phyloP scores from a whole-genome alignment of 2,888 invertebrate species.

The Agonopterix subpropinquella region DNA sequence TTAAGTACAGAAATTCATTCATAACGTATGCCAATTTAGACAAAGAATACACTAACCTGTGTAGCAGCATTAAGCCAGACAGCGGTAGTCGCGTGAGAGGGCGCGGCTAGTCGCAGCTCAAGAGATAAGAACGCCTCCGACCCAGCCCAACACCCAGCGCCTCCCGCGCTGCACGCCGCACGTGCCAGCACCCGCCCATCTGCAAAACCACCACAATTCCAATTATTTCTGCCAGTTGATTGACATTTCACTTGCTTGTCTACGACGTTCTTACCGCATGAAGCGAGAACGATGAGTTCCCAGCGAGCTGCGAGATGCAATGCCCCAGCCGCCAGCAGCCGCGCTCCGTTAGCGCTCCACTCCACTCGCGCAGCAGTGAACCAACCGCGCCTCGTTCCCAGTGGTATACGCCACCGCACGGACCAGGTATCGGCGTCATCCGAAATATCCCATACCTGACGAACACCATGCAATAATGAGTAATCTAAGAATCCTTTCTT shows the following conservation, averaged over 20 bases:
- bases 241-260: no score
- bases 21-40: no score
- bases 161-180: conserved; percentile 35
- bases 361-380: conserved; percentile 22
- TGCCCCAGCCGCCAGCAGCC: conserved; percentile 43
- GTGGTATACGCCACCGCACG: conserved; percentile 2
- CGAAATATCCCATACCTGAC: conserved; percentile 12
- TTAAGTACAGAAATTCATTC: no score
- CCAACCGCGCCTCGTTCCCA: conserved; percentile 11
- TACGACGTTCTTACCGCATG: conserved; percentile 17
- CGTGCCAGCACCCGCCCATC: conserved; percentile 31
- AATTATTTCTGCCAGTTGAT: no score
- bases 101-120: conserved; percentile 35
- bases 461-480: conserved; percentile 1
- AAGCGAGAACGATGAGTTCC: conserved; percentile 38
- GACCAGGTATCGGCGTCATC: conserved; percentile 1
- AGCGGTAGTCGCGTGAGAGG: conserved; percentile 32
- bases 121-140: conserved; percentile 39
- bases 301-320: conserved; percentile 38
- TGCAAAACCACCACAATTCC: no score
- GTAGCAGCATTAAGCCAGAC: conserved; percentile 51
- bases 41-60: conserved; percentile 29
- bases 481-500: no score
- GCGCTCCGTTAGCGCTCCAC: conserved; percentile 22
- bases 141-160: conserved; percentile 25